Evolutionary conservation across 1,140 invertebrate genomes (phyloP), one percentile per base, ranked within the genome.

Genomic region (Campodea augens): DNA sequence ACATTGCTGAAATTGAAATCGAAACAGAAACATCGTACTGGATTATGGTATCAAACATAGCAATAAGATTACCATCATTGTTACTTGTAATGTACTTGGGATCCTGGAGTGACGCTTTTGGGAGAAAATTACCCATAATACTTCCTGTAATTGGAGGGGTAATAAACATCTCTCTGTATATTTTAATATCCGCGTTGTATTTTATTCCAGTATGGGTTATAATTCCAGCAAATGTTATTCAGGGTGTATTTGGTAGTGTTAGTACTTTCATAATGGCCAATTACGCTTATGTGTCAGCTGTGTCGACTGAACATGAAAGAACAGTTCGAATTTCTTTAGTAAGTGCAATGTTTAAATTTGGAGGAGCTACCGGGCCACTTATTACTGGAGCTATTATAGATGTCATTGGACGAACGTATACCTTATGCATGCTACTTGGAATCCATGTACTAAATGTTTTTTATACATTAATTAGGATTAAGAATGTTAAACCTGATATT

Each of bases 271-370:
- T 66, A 23, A 60, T 66, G 53, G 43, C 46, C 37, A 57, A 57
- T 15, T 67, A 64, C 52, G 66, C 63, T 32, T 68, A 66, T 47
- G 57, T 69, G 1, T 55, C 61, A 10, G 55, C 62, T 37, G 55
- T 66, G 22, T 59, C 55, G 5, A 45, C 47, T 19, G 46, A 53
- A 3, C 46, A 52, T 18, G 53, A 55, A 18, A 54, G 66, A 44
- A 67, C 65, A 4, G 48, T 57, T 23, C 44, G 65, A 42, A 58
- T 69, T 18, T 60, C 58, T 1, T 55, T 68, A 5, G 43, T 67
- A 19, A 66, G 69, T 52, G 56, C 64, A 3, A 67, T 68, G 65
- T 57, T 60, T 2, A 67, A 65, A 51, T 25, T 66, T 19, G 64
- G 65, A 3, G 62, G 60, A 7, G 15, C 15, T 7, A 24, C 63